A percentile compares a stretch with the other conserved stretches of the same genome.
phyloP scores from a whole-genome alignment of 2,888 invertebrate species.

The Phalera bucephala region DNA sequence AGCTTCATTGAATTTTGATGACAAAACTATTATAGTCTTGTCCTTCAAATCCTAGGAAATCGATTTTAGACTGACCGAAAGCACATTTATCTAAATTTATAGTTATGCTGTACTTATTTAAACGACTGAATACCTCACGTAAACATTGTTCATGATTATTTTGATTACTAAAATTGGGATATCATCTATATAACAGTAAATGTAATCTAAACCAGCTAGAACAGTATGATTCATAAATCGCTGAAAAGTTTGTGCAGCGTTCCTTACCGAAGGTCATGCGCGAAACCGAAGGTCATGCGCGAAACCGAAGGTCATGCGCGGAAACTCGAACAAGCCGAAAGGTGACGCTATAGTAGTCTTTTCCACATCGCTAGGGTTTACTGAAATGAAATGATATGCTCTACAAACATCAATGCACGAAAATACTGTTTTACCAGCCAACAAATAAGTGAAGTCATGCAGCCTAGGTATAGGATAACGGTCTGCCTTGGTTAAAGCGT shows the following conservation, averaged over 20 bases:
- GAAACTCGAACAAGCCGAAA: conserved; percentile 2
- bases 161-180: not conserved
- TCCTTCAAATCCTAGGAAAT: conserved; percentile 4
- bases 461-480: not conserved
- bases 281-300: too few relatives aligned
- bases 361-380: not conserved
- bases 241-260: conserved; percentile 1
- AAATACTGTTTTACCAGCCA: not conserved
- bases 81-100: conserved; percentile 3
- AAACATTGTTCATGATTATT: not conserved
- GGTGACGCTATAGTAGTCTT: not conserved
- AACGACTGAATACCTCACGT: not conserved
- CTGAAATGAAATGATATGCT: not conserved
- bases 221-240: not conserved
- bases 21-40: not conserved
- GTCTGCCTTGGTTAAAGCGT: conserved; percentile 30
- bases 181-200: conserved; percentile 2
- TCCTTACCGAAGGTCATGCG: too few relatives aligned
- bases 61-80: conserved; percentile 1
- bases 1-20: not conserved
- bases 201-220: not conserved
- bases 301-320: conserved; percentile 3
- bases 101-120: not conserved
- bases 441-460: not conserved
- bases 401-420: not conserved